phyloP scores from a whole-genome alignment of 92 coral and sea anemone species.

The Zoanthus solanderi region DNA sequence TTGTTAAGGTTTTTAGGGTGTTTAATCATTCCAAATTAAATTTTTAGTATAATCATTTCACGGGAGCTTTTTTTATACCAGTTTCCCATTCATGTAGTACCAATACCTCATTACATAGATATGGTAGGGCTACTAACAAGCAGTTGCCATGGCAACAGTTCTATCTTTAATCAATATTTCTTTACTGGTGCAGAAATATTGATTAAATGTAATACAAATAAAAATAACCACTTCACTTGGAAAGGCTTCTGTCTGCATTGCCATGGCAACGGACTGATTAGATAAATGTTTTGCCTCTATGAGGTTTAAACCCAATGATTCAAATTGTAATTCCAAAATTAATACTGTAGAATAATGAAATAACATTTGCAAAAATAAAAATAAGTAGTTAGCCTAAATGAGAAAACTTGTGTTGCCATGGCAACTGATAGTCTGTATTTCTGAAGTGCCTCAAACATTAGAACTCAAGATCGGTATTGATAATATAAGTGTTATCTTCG shows the following conservation, averaged over 20 bases:
- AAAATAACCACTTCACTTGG: constrained; percentile 1
- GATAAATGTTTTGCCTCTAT: not conserved
- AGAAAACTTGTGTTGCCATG: constrained; percentile 16
- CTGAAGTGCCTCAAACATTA: not conserved
- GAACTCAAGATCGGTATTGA: constrained; percentile 6
- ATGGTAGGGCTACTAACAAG: constrained; percentile 15
- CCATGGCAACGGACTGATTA: constrained; percentile 8
- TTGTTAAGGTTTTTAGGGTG: not conserved
- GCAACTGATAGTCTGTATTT: not conserved
- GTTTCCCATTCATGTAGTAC: constrained; percentile 7
- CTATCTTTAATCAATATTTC: constrained; percentile 14
- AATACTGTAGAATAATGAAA: not conserved
- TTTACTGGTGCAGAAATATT: not conserved
- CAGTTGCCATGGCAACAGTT: constrained; percentile 19
- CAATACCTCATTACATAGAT: not conserved
- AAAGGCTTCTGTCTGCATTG: not conserved
- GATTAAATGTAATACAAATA: not conserved
- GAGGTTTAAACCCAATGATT: not conserved
- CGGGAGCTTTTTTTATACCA: constrained; percentile 5
- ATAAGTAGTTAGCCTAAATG: not conserved
- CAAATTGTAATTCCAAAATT: not conserved
- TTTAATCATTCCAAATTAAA: not conserved
- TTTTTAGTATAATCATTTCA: not conserved
- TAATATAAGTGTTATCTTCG: not conserved
- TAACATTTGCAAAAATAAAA: not conserved